These are phyloP conservation scores for Chionoecetes opilio DNA, from an alignment of 1,140 invertebrate genomes.

Conservation along the genomic window DNA sequence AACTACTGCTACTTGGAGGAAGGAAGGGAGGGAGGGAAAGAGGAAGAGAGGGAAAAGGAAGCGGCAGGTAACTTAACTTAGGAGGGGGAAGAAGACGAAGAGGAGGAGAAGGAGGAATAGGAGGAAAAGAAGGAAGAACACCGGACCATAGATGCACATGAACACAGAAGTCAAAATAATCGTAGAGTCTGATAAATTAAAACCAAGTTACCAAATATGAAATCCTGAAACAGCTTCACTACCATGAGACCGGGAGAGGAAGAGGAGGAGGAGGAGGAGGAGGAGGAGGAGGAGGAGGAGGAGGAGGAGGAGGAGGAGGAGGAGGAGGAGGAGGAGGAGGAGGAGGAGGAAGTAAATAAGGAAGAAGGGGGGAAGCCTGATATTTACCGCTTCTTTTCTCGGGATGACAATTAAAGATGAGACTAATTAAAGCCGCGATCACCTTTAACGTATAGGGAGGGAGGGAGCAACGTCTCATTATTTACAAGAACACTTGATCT, in stretches of 20 bases:
- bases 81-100: neutral
- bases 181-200: no score
- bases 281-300: neutral
- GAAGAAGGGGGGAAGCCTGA: neutral
- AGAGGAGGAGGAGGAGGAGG: neutral
- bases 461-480: neutral
- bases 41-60: neutral
- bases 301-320: conserved; percentile 29
- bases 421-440: conserved; percentile 8
- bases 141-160: no score
- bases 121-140: neutral
- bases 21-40: neutral
- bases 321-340: conserved; percentile 10
- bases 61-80: neutral
- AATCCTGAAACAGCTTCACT: no score
- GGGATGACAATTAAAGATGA: conserved; percentile 5
- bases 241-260: no score
- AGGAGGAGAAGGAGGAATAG: neutral
- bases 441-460: neutral
- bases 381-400: neutral
- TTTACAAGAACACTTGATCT: neutral
- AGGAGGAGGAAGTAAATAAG: neutral
- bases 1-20: neutral
- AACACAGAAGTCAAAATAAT: no score
- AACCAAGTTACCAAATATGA: no score